Conservation (phyloP, 2,113 vertebrate species). For the Xerus inauris region DNA sequence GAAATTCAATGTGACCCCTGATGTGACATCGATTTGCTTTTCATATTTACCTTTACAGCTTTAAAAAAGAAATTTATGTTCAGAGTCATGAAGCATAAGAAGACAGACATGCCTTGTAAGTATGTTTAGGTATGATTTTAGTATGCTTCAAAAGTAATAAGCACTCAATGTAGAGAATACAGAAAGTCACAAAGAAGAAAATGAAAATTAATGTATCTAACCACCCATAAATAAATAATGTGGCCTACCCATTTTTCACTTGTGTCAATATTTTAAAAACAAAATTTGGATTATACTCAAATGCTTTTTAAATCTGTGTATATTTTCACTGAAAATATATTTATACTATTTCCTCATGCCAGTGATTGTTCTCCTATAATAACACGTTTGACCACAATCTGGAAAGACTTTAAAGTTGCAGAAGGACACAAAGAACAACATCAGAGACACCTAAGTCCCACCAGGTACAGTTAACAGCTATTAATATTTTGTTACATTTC, state of each 20-base stretch:
- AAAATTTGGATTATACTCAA: not conserved
- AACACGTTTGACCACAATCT: not conserved
- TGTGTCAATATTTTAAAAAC: not conserved
- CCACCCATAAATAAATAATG: not conserved
- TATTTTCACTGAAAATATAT: constrained; percentile 47
- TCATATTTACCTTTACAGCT: not conserved
- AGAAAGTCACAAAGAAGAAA: constrained; percentile 18
- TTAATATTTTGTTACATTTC: constrained; percentile 33
- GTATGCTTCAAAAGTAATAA: not conserved
- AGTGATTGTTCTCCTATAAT: not conserved
- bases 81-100: not conserved
- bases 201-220: not conserved
- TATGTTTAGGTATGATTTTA: constrained; percentile 1
- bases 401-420: not conserved
- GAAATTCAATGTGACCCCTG: not conserved
- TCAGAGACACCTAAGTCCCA: not conserved
- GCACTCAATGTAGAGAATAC: not conserved
- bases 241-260: not conserved
- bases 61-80: constrained; percentile 6
- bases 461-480: not conserved
- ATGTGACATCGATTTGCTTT: not conserved
- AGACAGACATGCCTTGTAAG: not conserved
- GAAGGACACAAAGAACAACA: not conserved
- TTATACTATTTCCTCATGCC: not conserved
- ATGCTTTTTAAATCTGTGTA: not conserved